Evolutionary conservation across 2,888 invertebrate genomes (phyloP), one percentile per base, ranked within the genome.

Genomic region (Tanypteryx hageni): DNA sequence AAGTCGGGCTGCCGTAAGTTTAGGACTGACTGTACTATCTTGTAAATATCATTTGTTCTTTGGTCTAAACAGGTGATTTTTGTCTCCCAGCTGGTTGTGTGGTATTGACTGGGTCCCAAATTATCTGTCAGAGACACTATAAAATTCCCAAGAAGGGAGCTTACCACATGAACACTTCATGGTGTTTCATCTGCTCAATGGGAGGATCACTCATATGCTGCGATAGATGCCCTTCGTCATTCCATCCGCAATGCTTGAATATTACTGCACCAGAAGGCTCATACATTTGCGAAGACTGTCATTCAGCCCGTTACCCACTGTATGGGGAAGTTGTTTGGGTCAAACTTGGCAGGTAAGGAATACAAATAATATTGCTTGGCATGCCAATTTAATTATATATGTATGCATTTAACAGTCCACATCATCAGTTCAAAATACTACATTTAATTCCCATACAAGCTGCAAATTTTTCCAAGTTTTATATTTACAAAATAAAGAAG

Each of bases 241-340:
- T 98, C 94, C 99, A 99, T 95, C 96, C 97, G 0, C 97, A 98
- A 94, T 99, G 99, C 95, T 96, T 98, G 61, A 97, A 97, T 84
- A 96, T 97, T 84, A 96, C 96, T 57, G 96, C 97, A 0, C 96
- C 97, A 13, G 97, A 97, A 94, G 97, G 96, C 94, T 96, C 96
- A 44, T 98, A 97, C 95, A 97, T 98, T 94, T 99, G 99, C 94
- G 98, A 98, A 94, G 98, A 98, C 94, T 99, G 99, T 94, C 97
- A 98, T 94, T 97, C 97, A 0, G 99, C 99, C 0, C 96, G 98
- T 27, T 95, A 98, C 94, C 98, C 99, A 0, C 95, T 99, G 0
- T 99, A 98, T 94, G 98, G 99, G 0, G 98, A 99, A 95, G 97
- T 99, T 94, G 98, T 99, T 61, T 99, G 99, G 99, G 98, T 98